Evolutionary conservation across 23 tunicate genomes (phyloP), one percentile per base, ranked within the genome.

Genomic region (Halocynthia aurantium): DNA sequence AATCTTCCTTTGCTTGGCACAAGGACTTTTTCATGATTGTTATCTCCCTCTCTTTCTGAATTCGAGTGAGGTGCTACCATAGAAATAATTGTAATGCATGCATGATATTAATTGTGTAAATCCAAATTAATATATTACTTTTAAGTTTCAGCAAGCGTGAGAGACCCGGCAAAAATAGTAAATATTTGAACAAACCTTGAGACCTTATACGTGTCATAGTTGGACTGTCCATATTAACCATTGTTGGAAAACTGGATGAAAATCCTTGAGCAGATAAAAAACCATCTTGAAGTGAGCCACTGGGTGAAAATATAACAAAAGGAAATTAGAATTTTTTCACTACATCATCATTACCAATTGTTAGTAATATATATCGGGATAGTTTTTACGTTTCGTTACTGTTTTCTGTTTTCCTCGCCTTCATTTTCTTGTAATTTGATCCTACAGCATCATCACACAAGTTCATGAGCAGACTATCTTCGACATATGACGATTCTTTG

Each of bases 401-500:
- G 44, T 31, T 31, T 31, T 31, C 44, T 31, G 44, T 31, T 31
- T 31, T 31, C 44, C 44, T 31, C 44, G 44, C 44, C 44, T 31
- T 31, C 44, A 31, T 31, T 4, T 31, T 31, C 44, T 31, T 31
- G 44, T 31, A 31, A 31, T 31, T 31, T 4, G 44, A 31, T 1
- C 44, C 44, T 31, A 31, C 78, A 21, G 22, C 78, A 19, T 68
- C 72, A 15, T 64, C 78, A 52, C 55, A 74, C 78, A 74, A 54
- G 17, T 62, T 54, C 78, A 54, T 55, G 19, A 74, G 69, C 69
- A 74, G 22, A 54, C 78, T 74, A 31, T 74, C 78, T 74, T 74
- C 78, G 22, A 74, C 78, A 18, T 74, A 74, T 8, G 78, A 74
- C 0, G 78, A 54, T 54, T 74, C 78, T 74, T 74, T 74, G 13